phyloP scores from a whole-genome alignment of 2,797 vertebrate species.

The Varecia variegata region DNA sequence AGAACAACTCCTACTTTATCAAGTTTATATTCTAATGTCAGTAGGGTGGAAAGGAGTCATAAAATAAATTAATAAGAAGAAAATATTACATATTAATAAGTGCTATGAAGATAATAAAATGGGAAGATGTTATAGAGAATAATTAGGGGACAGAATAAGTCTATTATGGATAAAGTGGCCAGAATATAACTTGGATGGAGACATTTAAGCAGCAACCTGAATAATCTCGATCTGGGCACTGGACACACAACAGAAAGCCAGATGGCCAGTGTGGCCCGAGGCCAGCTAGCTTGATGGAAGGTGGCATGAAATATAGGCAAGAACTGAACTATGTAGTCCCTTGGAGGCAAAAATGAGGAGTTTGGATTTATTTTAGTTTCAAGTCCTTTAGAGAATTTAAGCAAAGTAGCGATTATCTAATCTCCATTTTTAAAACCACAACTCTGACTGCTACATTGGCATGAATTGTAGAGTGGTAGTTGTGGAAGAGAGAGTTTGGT shows the following conservation, averaged over 20 bases:
- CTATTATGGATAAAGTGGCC: neutral
- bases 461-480: neutral
- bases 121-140: neutral
- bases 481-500: neutral
- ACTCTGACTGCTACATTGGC: neutral
- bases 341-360: neutral
- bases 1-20: neutral
- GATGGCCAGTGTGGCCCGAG: neutral
- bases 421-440: neutral
- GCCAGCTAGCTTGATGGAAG: neutral
- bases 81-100: neutral
- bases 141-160: neutral
- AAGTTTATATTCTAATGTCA: neutral
- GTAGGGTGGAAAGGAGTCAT: neutral
- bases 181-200: neutral
- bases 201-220: neutral
- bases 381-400: neutral
- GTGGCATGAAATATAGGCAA: neutral
- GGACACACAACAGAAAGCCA: neutral
- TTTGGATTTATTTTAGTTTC: neutral
- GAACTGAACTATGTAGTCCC: neutral
- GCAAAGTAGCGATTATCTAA: neutral
- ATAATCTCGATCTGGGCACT: neutral
- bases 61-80: neutral
- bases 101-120: neutral